Conservation (phyloP, 2,113 vertebrate genomes). For the Neoarius graeffei region DNA sequence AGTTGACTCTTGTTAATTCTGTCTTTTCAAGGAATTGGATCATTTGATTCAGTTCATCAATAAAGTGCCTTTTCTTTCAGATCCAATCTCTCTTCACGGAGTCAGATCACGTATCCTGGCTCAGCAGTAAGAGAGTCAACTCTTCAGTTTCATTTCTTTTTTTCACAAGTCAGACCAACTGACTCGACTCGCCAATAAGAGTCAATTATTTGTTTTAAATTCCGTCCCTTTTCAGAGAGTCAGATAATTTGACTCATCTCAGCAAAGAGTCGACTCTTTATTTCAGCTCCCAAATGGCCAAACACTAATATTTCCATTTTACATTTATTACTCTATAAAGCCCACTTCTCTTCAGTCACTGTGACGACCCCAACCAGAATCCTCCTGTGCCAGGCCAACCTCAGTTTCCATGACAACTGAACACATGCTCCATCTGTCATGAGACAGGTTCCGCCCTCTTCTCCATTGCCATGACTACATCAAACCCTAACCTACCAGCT, state of each 20-base stretch:
- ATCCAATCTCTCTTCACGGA: too few relatives aligned
- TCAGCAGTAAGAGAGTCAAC: too few relatives aligned
- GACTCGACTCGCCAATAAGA: not conserved
- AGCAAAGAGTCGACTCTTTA: not conserved
- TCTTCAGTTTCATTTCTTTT: too few relatives aligned
- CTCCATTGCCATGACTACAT: not conserved
- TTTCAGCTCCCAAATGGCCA: not conserved
- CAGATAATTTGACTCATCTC: not conserved
- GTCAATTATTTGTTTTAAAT: not conserved
- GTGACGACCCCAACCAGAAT: constrained; percentile 43
- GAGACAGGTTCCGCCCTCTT: constrained; percentile 35
- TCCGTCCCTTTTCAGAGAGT: not conserved
- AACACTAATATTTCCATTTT: not conserved
- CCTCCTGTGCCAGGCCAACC: constrained; percentile 34
- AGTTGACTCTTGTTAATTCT: not conserved
- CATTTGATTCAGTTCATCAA: not conserved
- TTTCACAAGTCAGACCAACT: too few relatives aligned
- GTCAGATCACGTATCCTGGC: too few relatives aligned
- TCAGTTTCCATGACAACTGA: constrained; percentile 52
- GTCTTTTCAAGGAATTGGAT: not conserved
- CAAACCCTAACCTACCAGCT: constrained; percentile 15
- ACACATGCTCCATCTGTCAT: constrained; percentile 50
- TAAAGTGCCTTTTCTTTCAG: too few relatives aligned
- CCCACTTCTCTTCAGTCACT: constrained; percentile 17
- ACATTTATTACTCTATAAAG: not conserved